Evolutionary conservation across 2,797 vertebrate species (phyloP), one percentile per base, ranked within the genome.

Genomic region (Diceros bicornis): DNA sequence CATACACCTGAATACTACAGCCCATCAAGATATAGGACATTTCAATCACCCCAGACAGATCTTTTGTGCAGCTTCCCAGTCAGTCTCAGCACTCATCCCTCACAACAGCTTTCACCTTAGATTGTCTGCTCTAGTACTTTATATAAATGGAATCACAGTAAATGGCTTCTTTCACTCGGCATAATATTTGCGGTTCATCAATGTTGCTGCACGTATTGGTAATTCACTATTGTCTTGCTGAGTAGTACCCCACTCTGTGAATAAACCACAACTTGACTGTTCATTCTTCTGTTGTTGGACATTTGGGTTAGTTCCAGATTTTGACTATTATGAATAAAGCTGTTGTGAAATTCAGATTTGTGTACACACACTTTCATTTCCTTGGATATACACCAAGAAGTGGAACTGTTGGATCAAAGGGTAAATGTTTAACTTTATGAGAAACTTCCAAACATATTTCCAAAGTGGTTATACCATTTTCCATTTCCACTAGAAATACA

Each of bases 361-460:
- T 57, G 34, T 59, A n/a, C 50, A 55, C 17, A 27, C 44, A 75
- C 47, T 77, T 93, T 59, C 50, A 86, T 59, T 68, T 77, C 29
- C 7, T 11, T 57, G 50, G 61, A 68, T 59, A 78, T 25, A 68
- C 23, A 68, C 16, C 29, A 77, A 78, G 29, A 34, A 93, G 23
- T 57, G 32, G 72, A 86, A 77, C 12, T 59, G 32, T 1, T 87
- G 52, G 44, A 71, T 71, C 41, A 87, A 61, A 50, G 27, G 47
- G 20, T 64, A 75, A 74, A 85, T n/a, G 13, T 71, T 71, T 85
- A 85, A 68, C 37, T 93, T 86, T 50, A 93, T 77, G 47, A 93
- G 52, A 52, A 87, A 93, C 62, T 59, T 79, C 92, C 74, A 78
- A 78, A 93, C 25, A 52, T 34, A 69, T 69, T 93, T 93, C 41